phyloP scores from a whole-genome alignment of 2,888 invertebrate genomes.

The Eurois occulta region DNA sequence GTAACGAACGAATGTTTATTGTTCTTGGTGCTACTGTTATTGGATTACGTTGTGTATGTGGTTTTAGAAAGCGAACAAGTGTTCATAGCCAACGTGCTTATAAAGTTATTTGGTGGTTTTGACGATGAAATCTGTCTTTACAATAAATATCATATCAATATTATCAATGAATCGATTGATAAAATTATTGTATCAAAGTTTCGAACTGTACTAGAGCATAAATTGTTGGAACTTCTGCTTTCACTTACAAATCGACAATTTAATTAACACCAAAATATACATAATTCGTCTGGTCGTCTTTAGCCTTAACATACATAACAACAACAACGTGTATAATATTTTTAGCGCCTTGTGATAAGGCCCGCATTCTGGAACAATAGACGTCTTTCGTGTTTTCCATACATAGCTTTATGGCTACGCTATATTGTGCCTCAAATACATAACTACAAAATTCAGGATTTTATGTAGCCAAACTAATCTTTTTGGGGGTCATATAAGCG shows the following conservation, averaged over 20 bases:
- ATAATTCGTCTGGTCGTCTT: not conserved
- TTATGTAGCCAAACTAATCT: not conserved
- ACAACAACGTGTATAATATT: not conserved
- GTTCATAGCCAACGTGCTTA: not conserved
- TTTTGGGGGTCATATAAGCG: slow-evolving; percentile 5
- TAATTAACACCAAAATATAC: not conserved
- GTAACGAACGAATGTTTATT: slow-evolving; percentile 41
- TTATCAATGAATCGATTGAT: not conserved
- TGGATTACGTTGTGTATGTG: slow-evolving; percentile 27
- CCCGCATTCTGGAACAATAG: slow-evolving; percentile 38
- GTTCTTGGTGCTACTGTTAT: slow-evolving; percentile 24
- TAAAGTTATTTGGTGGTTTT: not conserved
- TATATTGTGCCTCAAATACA: not conserved
- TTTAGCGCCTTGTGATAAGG: slow-evolving; percentile 18
- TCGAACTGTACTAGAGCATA: slow-evolving; percentile 14
- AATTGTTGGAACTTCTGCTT: slow-evolving; percentile 1
- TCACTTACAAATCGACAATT: slow-evolving; percentile 23
- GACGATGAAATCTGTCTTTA: not conserved
- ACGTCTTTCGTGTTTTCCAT: not conserved
- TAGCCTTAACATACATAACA: not conserved
- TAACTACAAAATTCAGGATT: not conserved
- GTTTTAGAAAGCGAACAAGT: slow-evolving; percentile 20
- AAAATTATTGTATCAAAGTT: not conserved
- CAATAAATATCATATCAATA: not conserved
- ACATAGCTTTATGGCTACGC: not conserved